Evolutionary conservation across 2,113 vertebrate species (phyloP), one percentile per base, ranked within the genome.

Genomic region (Maylandia zebra): DNA sequence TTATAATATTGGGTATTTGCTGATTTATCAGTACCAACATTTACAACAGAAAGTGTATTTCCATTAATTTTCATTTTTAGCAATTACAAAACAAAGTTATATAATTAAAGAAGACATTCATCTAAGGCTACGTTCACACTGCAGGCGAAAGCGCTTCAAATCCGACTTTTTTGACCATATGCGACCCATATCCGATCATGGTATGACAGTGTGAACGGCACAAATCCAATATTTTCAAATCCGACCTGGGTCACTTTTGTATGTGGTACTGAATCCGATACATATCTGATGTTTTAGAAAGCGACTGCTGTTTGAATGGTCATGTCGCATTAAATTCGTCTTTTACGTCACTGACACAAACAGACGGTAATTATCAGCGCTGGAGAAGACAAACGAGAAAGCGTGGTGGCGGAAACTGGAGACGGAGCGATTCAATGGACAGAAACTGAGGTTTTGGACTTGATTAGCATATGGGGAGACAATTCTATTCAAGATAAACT

Each of bases 361-460:
- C 7, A 14, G 12, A 14, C 3, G 12, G 0, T 1, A 57, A 57
- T 57, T 30, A 14, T 57, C 7, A 5, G 24, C 3, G 11, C 22
- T 3, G 6, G 53, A 13, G 55, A 56, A 56, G 55, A 30, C 56
- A 30, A 57, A 57, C 13, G 1, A 57, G 24, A 57, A 57, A 57
- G 13, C 7, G 0, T 30, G 24, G 56, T 8, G 12, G 56, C 13
- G 12, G 3, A 57, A 3, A 57, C 24, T 0, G 24, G 2, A 9
- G 56, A 30, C 24, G 4, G 1, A 27, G 55, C 2, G 1, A 57
- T 4, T 57, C 7, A 57, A 57, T 57, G 56, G 56, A 30, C 56
- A 57, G 55, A 57, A 57, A 30, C 7, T 57, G 1, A 57, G 12
- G 55, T 57, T 57, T 57, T 30, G 55, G 55, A 57, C 55, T 57